These are phyloP conservation scores for Bolborhynchus lineola DNA, from an alignment of 2,113 vertebrate genomes.

Conservation along the genomic window DNA sequence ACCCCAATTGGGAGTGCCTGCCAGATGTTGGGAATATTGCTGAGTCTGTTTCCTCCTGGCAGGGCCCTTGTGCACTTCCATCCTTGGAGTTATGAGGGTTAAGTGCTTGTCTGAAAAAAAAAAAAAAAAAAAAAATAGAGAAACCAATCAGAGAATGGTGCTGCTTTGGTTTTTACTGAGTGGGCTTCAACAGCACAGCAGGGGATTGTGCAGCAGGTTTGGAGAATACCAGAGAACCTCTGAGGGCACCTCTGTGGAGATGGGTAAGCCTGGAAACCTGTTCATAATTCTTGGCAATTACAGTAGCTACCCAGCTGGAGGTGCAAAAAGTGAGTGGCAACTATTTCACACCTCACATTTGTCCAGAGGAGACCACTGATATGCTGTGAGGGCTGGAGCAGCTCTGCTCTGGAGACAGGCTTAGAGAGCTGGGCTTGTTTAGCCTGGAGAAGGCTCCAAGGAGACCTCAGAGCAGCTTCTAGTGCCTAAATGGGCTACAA, in stretches of 20 bases:
- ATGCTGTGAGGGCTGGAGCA: not conserved
- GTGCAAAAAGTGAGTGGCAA: accelerated
- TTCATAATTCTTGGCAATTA: not conserved
- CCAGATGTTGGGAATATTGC: not conserved
- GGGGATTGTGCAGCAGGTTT: not conserved
- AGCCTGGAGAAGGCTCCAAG: not conserved
- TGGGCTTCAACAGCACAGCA: not conserved
- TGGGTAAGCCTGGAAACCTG: not conserved
- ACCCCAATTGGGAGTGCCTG: accelerated
- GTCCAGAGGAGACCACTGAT: not conserved
- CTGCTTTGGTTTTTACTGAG: not conserved
- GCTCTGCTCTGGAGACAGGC: not conserved
- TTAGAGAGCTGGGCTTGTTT: not conserved
- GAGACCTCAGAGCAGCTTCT: not conserved
- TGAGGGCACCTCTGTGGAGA: not conserved
- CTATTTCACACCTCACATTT: not conserved
- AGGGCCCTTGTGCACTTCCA: not conserved
- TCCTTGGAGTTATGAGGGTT: not conserved
- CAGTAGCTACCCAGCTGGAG: not conserved
- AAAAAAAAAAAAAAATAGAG: not conserved
- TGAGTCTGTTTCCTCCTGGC: not conserved
- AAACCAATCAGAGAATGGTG: not conserved
- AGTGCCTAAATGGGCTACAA: not conserved
- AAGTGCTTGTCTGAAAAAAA: not conserved
- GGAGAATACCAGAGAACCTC: not conserved